phyloP scores from a whole-genome alignment of 1,140 invertebrate species.

The Wasmannia auropunctata region DNA sequence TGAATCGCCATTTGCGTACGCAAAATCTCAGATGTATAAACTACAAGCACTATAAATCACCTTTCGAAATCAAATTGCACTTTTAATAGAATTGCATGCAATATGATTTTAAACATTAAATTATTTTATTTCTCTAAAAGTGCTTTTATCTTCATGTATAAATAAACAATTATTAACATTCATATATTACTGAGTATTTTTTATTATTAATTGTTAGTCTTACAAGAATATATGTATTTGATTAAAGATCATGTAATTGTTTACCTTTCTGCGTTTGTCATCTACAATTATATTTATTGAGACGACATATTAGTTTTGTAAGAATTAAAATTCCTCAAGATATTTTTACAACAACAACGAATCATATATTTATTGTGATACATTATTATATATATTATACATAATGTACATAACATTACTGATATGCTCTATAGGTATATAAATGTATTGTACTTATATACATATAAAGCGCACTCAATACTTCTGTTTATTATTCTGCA shows the following conservation, averaged over 20 bases:
- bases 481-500: conserved; percentile 28
- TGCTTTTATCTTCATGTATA: not conserved
- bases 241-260: not conserved
- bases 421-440: conserved; percentile 49
- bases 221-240: not conserved
- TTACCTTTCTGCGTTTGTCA: not conserved
- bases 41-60: not conserved
- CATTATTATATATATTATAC: conserved; percentile 60
- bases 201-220: not conserved
- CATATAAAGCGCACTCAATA: conserved; percentile 28
- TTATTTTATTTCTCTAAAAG: not conserved
- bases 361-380: conserved; percentile 44
- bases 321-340: not conserved
- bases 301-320: not conserved
- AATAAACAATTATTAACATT: not conserved
- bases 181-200: not conserved
- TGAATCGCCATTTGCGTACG: no score
- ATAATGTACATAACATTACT: conserved; percentile 62
- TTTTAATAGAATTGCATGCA: not conserved
- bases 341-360: conserved; percentile 37
- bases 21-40: not conserved
- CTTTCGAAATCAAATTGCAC: not conserved
- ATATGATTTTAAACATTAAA: not conserved
- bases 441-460: conserved; percentile 31
- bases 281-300: not conserved